Percentiles rank a stretch among this genome's conserved stretches.
Evolutionary conservation across 2,113 vertebrate genomes (phyloP).

Genomic region (Syngnathus typhle): DNA sequence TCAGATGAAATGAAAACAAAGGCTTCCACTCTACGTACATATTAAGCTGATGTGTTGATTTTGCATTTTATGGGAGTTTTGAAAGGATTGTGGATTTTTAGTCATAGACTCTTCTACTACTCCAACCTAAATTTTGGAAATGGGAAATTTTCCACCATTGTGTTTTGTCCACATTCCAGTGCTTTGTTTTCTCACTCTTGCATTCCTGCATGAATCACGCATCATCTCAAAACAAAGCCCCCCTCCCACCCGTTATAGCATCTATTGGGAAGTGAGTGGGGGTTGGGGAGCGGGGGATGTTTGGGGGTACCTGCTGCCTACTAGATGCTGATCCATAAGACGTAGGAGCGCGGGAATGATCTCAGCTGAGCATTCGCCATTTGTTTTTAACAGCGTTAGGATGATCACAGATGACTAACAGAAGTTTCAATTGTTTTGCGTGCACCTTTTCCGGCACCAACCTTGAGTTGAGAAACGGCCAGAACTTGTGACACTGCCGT

Average conservation of each 20-base stretch:
- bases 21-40: not conserved
- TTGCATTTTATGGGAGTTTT: not conserved
- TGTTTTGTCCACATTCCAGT: slow-evolving; percentile 3
- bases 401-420: not conserved
- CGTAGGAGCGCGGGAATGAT: slow-evolving; percentile 56
- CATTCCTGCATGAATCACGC: slow-evolving; percentile 36
- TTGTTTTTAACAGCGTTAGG: not conserved
- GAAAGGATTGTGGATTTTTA: not conserved
- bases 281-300: not conserved
- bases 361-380: slow-evolving; percentile 34
- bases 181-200: not conserved
- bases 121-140: not conserved
- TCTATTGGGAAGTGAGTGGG: not conserved
- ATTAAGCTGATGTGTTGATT: not conserved
- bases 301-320: slow-evolving; percentile 41
- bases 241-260: slow-evolving; percentile 53
- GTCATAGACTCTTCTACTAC: not conserved
- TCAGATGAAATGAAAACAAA: not conserved
- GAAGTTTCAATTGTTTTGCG: not conserved
- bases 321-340: slow-evolving; percentile 60
- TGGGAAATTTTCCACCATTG: slow-evolving; percentile 2
- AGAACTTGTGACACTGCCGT: not conserved
- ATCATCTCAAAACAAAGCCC: slow-evolving; percentile 11
- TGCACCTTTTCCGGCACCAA: not conserved
- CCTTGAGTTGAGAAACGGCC: not conserved